Percentiles rank a stretch among this genome's conserved stretches.
These are phyloP conservation scores for Euura saliciscinereae DNA, from an alignment of 1,140 invertebrate species.

Conservation along the genomic window DNA sequence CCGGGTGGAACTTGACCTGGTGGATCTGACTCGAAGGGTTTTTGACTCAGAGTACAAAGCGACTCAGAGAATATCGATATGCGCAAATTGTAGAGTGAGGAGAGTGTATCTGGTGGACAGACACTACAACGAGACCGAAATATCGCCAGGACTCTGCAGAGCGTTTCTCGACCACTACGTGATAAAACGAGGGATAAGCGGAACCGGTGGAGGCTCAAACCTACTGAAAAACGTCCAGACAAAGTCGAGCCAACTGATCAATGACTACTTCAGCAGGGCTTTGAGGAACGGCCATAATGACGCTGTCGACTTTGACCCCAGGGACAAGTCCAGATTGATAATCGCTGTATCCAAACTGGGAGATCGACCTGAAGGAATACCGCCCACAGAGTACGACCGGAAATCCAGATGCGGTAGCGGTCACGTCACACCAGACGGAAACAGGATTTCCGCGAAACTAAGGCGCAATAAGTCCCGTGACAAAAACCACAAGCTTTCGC, in stretches of 20 bases:
- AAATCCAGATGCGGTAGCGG: background rate
- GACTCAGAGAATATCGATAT: conserved; percentile 37
- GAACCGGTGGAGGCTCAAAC: background rate
- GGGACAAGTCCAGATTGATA: background rate
- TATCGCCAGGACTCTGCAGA: conserved; percentile 33
- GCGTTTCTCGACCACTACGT: conserved; percentile 44
- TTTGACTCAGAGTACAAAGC: conserved; percentile 36
- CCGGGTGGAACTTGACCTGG: conserved; percentile 41
- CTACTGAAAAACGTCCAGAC: conserved; percentile 30
- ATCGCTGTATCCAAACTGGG: background rate
- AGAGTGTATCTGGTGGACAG: conserved; percentile 44
- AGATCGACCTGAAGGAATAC: background rate
- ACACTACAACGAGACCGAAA: conserved; percentile 38
- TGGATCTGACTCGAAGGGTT: conserved; percentile 28
- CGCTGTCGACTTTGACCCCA: no score
- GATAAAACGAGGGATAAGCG: conserved; percentile 41
- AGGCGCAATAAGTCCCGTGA: background rate
- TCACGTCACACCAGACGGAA: background rate
- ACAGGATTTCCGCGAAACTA: background rate
- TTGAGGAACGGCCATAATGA: no score
- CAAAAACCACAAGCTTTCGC: background rate
- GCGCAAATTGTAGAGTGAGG: conserved; percentile 40
- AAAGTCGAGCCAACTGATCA: conserved; percentile 29
- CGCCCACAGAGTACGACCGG: background rate
- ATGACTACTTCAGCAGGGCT: conserved; percentile 28